Evolutionary conservation across 2,113 vertebrate genomes (phyloP), one percentile per base, ranked within the genome.

Genomic region (Cyanoramphus novaezelandiae): DNA sequence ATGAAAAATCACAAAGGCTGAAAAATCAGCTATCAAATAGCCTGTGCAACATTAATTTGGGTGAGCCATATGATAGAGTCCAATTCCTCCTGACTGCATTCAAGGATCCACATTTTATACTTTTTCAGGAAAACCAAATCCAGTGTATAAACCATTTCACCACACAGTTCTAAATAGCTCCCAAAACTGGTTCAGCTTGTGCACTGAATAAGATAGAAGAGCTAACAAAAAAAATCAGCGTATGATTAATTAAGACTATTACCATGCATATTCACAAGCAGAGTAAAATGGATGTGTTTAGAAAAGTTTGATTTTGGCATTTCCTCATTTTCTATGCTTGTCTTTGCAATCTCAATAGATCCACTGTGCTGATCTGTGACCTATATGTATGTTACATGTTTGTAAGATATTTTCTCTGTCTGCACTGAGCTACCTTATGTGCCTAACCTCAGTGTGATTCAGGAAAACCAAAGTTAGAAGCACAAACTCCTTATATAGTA

Each of bases 401-500:
- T 68, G 52, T 23, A 65, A 63, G 35, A 35, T 21, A 44, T 70
- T 62, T 83, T 67, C 17, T 68, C 28, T 67, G 1, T 29, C 60
- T 86, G 77, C 62, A 67, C 72, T 77, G 64, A 81, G 65, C 43
- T 33, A 62, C 41, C 53, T 47, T 15, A 64, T 39, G 44, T 62
- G 44, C n/a, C 71, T 81, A 72, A 94, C 46, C 83, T 78, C 88
- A 75, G 60, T 1, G 55, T 53, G 53, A 83, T 21, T 78, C 94
- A 95, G 80, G 92, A 95, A 92, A 91, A 33, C 16, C 65, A 60
- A 91, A 94, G 57, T 93, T 44, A 92, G 91, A 90, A 92, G 72
- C 77, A 96, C 39, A 60, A 89, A 59, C 29, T 84, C 94, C 91
- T 84, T 92, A 93, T 93, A 92, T 75, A 97, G 94, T 88, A 91